Evolutionary conservation across 2,888 invertebrate species (phyloP), one percentile per base, ranked within the genome.

Genomic region (Sericinus montela): DNA sequence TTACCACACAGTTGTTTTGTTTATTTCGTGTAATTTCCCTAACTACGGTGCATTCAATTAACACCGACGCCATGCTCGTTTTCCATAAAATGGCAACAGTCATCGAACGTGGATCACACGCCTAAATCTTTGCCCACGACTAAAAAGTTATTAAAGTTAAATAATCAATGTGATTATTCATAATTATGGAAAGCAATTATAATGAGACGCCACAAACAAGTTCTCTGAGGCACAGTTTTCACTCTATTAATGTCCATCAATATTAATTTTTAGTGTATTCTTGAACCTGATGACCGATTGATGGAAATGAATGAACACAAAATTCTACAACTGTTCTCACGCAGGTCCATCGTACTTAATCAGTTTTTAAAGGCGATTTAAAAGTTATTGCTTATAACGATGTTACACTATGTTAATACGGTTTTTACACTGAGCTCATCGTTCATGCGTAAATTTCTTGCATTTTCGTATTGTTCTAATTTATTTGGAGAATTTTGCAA

Each of bases 391-490:
- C 47, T 15, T 19, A 15, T 4, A 19, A 1, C 29, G 29, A 51
- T 48, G 53, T 52, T 45, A 52, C 40, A 36, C 45, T 50, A 55
- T 52, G 51, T 43, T 48, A 55, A 53, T 53, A 30, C 7, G 7
- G 15, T 48, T 55, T 44, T 55, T 53, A 35, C 54, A 19, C 19
- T 23, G 28, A 46, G 41, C 32, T 50, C 54, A 51, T 51, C 63
- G 56, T 38, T 53, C 60, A 58, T 53, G 66, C 69, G 65, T 65
- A 53, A 64, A 66, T 60, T 61, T 58, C 57, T 52, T 57, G 55
- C 59, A 74, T 75, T 76, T 67, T 67, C 70, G 70, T 71, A 72
- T 65, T 63, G 71, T 41, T 63, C 71, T 59, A 69, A 63, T 71
- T 73, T 58, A 54, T 62, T 56, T 49, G 38, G 45, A 45, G 45